Conservation (phyloP, 2,113 vertebrate genomes). For the Phoenicopterus ruber region DNA sequence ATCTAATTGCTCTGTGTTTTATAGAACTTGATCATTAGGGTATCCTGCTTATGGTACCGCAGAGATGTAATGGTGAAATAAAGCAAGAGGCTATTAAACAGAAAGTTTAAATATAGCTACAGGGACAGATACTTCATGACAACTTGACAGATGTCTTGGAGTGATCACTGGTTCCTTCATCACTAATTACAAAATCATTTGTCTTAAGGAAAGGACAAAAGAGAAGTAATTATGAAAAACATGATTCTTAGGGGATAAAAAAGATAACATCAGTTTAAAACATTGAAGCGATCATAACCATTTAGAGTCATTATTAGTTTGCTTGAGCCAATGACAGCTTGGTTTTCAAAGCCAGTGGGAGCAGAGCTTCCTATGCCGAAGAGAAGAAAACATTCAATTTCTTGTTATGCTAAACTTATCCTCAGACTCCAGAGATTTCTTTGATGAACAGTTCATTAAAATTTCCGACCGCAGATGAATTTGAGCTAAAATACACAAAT, state of each 20-base stretch:
- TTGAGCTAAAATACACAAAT: conserved; percentile 86
- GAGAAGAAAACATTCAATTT: conserved; percentile 75
- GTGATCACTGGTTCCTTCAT: conserved; percentile 81
- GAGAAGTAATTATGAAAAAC: conserved; percentile 86
- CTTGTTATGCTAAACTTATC: conserved; percentile 83
- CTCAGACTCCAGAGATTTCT: conserved; percentile 77
- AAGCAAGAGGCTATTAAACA: conserved; percentile 83
- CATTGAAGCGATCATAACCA: conserved; percentile 79
- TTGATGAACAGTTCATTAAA: conserved; percentile 86
- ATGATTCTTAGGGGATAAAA: conserved; percentile 83
- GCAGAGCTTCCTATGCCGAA: conserved; percentile 58
- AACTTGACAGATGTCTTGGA: conserved; percentile 85
- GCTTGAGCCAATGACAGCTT: conserved; percentile 77
- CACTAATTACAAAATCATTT: conserved; percentile 87
- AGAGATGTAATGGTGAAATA: conserved; percentile 80
- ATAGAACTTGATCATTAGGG: conserved; percentile 80
- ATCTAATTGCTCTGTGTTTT: conserved; percentile 79
- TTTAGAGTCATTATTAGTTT: conserved; percentile 86
- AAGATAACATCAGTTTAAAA: conserved; percentile 85
- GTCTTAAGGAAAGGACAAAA: conserved; percentile 85
- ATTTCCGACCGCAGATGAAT: conserved; percentile 77
- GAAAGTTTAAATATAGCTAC: conserved; percentile 87
- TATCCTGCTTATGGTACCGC: conserved; percentile 73
- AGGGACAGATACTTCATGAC: conserved; percentile 82
- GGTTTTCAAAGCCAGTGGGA: conserved; percentile 72